Evolutionary conservation across 2,113 vertebrate genomes (phyloP).

Genomic region (Orthochromis malagaraziensis): DNA sequence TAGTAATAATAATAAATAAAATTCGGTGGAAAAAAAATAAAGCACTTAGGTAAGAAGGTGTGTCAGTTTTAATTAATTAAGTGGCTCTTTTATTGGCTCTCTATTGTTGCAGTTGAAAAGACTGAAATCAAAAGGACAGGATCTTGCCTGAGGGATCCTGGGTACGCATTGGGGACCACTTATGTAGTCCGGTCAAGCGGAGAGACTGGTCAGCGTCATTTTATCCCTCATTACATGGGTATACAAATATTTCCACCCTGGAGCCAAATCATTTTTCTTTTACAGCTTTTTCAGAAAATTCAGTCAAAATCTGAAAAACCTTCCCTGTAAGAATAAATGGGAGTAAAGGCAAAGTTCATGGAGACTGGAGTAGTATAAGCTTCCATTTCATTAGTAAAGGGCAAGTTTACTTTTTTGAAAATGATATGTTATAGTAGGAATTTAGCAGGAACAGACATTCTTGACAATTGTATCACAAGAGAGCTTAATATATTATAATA

Average conservation of each 20-base stretch:
- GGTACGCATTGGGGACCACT: conserved; percentile 14
- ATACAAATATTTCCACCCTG: conserved; percentile 9
- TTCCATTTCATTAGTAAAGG: not conserved
- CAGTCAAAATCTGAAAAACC: not conserved
- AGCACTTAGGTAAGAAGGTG: not conserved
- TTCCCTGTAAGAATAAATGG: not conserved
- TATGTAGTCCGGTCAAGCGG: conserved; percentile 6
- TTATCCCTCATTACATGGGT: conserved; percentile 36
- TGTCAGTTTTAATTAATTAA: not conserved
- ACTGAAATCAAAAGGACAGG: not conserved
- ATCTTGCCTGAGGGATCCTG: not conserved
- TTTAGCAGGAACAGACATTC: not conserved
- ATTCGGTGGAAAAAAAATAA: not conserved
- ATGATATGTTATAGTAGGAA: not conserved
- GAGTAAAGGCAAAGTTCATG: not conserved
- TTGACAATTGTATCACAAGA: not conserved
- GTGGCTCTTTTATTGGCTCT: not conserved
- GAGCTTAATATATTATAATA: not conserved
- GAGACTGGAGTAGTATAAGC: not conserved
- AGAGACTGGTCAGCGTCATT: conserved; percentile 17
- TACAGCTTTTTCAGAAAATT: not conserved
- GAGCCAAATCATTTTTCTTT: not conserved
- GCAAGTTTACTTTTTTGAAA: not conserved
- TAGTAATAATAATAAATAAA: not conserved
- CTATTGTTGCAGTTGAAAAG: not conserved